phyloP scores from a whole-genome alignment of 2,888 invertebrate genomes.

The Tenthredo livida region DNA sequence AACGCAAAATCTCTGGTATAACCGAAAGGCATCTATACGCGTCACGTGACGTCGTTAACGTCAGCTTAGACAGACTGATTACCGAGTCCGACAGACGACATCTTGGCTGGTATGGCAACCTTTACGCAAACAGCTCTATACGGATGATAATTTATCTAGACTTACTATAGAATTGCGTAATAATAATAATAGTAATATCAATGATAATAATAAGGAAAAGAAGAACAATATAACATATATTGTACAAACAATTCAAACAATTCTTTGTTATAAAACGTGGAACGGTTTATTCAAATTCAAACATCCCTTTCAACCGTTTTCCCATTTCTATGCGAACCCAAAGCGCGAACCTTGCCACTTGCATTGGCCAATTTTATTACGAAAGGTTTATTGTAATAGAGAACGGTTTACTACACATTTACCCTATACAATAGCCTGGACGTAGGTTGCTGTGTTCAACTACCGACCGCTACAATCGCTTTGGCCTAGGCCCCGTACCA shows the following conservation, averaged over 20 bases:
- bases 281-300: background rate
- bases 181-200: background rate
- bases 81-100: conserved; percentile 29
- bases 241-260: background rate
- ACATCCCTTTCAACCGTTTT: background rate
- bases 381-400: conserved; percentile 48
- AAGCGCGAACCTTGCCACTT: conserved; percentile 12
- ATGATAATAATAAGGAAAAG: background rate
- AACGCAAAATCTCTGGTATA: conserved; percentile 30
- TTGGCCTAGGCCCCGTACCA: conserved; percentile 24
- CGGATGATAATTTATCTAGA: conserved; percentile 32
- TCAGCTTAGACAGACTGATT: conserved; percentile 23
- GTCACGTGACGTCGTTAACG: conserved; percentile 26
- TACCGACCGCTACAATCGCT: conserved; percentile 19
- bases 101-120: conserved; percentile 2
- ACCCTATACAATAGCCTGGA: conserved; percentile 11
- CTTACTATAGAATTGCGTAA: background rate
- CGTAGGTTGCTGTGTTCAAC: background rate
- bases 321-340: background rate
- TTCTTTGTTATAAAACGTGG: background rate
- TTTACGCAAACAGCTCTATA: conserved; percentile 20
- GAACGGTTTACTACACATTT: conserved; percentile 45
- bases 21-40: background rate
- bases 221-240: too few relatives aligned
- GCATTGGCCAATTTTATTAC: conserved; percentile 35